phyloP scores from a whole-genome alignment of 2,113 vertebrate species.

The Lampris incognitus region DNA sequence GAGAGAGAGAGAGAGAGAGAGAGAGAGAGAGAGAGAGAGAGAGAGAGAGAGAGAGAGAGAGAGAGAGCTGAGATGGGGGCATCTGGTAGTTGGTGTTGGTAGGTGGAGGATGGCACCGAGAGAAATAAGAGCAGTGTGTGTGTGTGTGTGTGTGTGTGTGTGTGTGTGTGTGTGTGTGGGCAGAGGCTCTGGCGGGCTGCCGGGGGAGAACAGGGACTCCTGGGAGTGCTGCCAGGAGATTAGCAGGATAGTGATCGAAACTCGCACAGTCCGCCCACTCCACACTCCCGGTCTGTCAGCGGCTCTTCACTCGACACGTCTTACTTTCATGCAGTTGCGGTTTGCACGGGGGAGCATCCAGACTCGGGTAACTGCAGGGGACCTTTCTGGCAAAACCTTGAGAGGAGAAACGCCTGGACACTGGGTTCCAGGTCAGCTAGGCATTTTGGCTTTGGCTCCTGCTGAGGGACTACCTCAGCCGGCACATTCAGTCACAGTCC shows the following conservation, averaged over 20 bases:
- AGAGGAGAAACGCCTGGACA: constrained; percentile 35
- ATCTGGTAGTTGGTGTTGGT: constrained; percentile 29
- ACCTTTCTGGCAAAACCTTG: neutral
- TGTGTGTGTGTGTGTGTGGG: constrained; percentile 10
- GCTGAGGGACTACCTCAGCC: constrained; percentile 25
- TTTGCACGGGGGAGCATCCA: constrained; percentile 14
- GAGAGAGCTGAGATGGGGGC: no score
- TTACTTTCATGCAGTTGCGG: neutral
- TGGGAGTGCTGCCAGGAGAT: constrained; percentile 60
- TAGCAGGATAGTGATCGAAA: constrained; percentile 62
- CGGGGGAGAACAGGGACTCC: constrained; percentile 51
- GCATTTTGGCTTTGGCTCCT: constrained; percentile 14
- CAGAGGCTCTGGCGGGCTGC: constrained; percentile 45
- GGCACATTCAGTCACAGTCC: constrained; percentile 36
- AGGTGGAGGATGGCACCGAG: constrained; percentile 9
- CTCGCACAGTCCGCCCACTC: constrained; percentile 56
- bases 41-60: neutral
- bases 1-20: neutral
- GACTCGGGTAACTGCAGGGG: constrained; percentile 18
- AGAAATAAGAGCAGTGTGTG: constrained; percentile 47
- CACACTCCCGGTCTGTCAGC: constrained; percentile 20
- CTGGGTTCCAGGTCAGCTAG: constrained; percentile 46
- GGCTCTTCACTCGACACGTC: neutral
- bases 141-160: no score
- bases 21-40: neutral